phyloP scores from a whole-genome alignment of 2,797 vertebrate species.

The Linurgus olivaceus region DNA sequence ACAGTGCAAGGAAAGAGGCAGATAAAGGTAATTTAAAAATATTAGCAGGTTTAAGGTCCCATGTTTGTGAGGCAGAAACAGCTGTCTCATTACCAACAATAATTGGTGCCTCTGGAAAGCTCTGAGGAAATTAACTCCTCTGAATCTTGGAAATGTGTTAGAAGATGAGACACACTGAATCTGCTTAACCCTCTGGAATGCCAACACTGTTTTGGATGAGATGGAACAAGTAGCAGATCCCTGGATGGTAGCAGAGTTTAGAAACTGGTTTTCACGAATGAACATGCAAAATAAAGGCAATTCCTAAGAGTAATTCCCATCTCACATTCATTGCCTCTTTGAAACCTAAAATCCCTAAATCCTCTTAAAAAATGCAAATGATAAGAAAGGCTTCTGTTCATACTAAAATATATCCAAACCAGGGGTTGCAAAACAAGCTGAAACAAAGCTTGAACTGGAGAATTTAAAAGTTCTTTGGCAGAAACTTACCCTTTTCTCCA shows the following conservation, averaged over 20 bases:
- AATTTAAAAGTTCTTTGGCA: not conserved
- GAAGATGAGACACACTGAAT: not conserved
- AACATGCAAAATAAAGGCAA: not conserved
- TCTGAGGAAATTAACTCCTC: not conserved
- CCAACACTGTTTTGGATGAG: not conserved
- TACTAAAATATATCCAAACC: not conserved
- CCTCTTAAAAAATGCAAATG: slow-evolving; percentile 16
- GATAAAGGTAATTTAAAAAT: not conserved
- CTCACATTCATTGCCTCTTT: not conserved
- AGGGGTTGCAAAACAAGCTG: not conserved
- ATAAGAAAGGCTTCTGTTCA: not conserved
- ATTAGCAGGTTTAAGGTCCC: not conserved
- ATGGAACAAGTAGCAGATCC: not conserved
- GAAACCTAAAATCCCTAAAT: not conserved
- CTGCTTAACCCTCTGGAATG: not conserved
- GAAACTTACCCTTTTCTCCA: slow-evolving; percentile 97
- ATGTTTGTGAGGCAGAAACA: not conserved
- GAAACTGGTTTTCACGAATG: not conserved
- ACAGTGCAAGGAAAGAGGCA: not conserved
- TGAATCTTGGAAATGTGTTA: not conserved
- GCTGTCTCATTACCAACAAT: not conserved
- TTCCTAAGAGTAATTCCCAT: not conserved
- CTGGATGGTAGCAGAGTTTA: not conserved
- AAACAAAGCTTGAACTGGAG: not conserved
- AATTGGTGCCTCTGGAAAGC: not conserved